A percentile compares a stretch with the other conserved stretches of the same genome.
Evolutionary conservation across 2,888 invertebrate species (phyloP).

Genomic region (Eupithecia abbreviata): DNA sequence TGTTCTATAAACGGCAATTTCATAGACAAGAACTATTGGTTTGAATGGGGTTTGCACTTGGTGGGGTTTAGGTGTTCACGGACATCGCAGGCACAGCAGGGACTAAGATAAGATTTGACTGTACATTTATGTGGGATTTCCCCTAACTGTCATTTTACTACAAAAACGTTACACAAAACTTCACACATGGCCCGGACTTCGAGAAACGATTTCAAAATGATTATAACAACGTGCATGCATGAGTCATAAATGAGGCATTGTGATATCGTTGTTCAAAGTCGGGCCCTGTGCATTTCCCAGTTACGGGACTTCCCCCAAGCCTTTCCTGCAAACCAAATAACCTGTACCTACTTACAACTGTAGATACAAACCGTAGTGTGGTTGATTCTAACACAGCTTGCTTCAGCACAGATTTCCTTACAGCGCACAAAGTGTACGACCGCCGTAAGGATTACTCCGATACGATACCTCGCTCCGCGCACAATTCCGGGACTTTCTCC

Average conservation of each 20-base stretch:
- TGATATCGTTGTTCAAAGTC: neutral
- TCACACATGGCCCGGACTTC: neutral
- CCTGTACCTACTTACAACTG: neutral
- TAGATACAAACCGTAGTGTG: neutral
- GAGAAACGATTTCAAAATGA: neutral
- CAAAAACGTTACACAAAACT: neutral
- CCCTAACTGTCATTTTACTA: neutral
- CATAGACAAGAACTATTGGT: neutral
- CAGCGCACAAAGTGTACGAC: conserved; percentile 78
- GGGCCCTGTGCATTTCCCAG: neutral
- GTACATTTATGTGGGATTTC: neutral
- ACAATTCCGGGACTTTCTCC: conserved; percentile 74
- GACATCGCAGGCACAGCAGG: neutral
- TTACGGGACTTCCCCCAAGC: neutral
- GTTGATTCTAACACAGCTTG: neutral
- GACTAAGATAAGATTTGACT: neutral
- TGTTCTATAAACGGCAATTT: neutral
- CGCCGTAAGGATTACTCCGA: conserved; percentile 72
- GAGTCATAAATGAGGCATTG: too few species aligned
- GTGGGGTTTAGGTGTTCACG: neutral
- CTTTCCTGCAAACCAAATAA: neutral
- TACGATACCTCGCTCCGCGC: conserved; percentile 64
- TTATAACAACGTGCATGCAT: neutral
- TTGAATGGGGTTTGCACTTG: neutral
- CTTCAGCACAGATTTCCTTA: conserved; percentile 37